Evolutionary conservation across 2,888 invertebrate species (phyloP).

Genomic region (Lampropteryx suffumata): DNA sequence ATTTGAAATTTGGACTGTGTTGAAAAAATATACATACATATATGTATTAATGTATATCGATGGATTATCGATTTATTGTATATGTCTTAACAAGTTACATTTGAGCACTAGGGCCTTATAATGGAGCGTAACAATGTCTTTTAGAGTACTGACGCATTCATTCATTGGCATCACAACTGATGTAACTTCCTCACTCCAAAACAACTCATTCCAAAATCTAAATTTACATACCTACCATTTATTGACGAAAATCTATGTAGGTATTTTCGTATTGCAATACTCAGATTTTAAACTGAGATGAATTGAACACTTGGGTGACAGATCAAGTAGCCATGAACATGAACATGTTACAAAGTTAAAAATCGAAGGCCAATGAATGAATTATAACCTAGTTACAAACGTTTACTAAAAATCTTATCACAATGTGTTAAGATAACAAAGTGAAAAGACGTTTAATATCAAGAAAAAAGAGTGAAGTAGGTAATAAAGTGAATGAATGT

Average conservation of each 20-base stretch:
- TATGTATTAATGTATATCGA: constrained; percentile 44
- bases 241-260: no score
- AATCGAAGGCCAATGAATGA: constrained; percentile 4
- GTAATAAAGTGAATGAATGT: not conserved
- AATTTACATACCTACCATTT: no score
- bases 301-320: no score
- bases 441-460: constrained; percentile 16
- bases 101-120: constrained; percentile 70
- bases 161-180: constrained; percentile 1
- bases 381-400: constrained; percentile 9
- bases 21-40: constrained; percentile 43
- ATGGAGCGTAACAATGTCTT: constrained; percentile 9
- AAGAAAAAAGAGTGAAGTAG: not conserved
- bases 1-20: constrained; percentile 62
- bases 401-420: constrained; percentile 31
- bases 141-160: not conserved
- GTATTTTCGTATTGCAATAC: no score
- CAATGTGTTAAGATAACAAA: constrained; percentile 38
- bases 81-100: constrained; percentile 67
- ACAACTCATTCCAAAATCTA: no score
- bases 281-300: no score
- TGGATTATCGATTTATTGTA: constrained; percentile 58
- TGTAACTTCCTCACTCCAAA: no score
- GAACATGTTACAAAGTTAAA: no score
- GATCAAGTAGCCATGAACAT: no score